Conservation (phyloP, 2,888 invertebrate genomes). For the Meghimatium bilineatum region DNA sequence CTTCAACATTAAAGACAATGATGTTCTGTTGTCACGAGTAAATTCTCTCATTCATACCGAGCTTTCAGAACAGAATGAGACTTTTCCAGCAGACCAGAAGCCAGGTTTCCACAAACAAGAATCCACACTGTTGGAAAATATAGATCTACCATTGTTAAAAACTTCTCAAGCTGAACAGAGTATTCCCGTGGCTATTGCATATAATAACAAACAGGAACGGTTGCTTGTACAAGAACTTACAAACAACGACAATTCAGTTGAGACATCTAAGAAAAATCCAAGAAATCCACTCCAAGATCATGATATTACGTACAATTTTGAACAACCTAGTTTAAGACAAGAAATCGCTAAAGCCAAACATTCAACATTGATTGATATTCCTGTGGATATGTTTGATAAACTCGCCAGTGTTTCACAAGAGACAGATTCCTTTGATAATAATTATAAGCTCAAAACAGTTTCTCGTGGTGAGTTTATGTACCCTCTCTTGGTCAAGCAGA, state of each 20-base stretch:
- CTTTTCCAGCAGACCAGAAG: neutral
- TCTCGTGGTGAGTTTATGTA: neutral
- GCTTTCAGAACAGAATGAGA: neutral
- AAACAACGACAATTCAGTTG: neutral
- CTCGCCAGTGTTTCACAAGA: neutral
- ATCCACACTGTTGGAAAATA: neutral
- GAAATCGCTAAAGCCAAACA: neutral
- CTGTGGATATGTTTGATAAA: neutral
- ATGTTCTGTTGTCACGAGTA: neutral
- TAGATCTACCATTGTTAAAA: neutral
- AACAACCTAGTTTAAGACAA: neutral
- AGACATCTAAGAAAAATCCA: neutral
- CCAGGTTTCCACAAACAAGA: neutral
- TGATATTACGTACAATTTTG: neutral
- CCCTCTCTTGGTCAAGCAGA: neutral
- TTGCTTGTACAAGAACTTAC: neutral
- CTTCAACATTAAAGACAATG: neutral
- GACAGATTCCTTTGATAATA: neutral
- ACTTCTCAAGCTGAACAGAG: neutral
- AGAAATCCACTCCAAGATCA: neutral
- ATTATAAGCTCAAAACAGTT: neutral
- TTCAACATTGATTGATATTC: neutral
- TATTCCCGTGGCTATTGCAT: neutral
- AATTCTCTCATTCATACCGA: neutral
- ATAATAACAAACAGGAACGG: neutral